These are phyloP conservation scores for Cephus runcator DNA, from an alignment of 2,888 invertebrate species.

Conservation along the genomic window DNA sequence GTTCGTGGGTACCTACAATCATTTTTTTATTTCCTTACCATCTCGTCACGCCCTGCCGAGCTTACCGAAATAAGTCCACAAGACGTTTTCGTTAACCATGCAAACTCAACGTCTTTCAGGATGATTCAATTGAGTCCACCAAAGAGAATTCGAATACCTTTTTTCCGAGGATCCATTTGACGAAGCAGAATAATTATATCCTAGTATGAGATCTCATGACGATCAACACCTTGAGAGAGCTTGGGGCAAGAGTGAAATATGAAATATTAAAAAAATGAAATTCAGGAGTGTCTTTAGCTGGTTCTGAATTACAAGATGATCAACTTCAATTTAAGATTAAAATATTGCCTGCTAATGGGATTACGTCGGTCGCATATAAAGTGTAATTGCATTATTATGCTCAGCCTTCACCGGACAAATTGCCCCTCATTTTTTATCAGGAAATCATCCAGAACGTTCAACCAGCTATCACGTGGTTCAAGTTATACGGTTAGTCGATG, in stretches of 20 bases:
- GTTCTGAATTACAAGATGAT: constrained; percentile 46
- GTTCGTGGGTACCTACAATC: constrained; percentile 54
- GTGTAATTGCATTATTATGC: constrained; percentile 60
- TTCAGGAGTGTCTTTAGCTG: neutral
- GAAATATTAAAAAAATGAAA: neutral
- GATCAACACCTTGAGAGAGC: neutral
- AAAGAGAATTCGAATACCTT: neutral
- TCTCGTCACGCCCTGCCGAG: constrained; percentile 39
- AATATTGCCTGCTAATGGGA: constrained; percentile 63
- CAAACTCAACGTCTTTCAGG: neutral
- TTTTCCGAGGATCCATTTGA: neutral
- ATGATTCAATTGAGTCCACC: neutral
- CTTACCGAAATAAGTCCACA: constrained; percentile 30
- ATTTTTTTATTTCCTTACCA: constrained; percentile 26
- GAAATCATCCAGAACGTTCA: neutral
- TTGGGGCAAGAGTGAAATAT: neutral
- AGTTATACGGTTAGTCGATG: neutral
- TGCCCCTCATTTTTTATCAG: constrained; percentile 26
- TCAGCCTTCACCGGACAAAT: constrained; percentile 41
- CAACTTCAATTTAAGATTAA: constrained; percentile 58
- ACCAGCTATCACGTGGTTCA: neutral
- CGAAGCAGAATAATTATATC: neutral
- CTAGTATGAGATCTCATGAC: neutral
- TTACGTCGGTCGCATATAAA: constrained; percentile 34
- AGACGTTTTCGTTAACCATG: neutral